Percentiles rank a stretch among this genome's conserved stretches.
phyloP scores from a whole-genome alignment of 2,888 invertebrate species.

The Biston stratarius region DNA sequence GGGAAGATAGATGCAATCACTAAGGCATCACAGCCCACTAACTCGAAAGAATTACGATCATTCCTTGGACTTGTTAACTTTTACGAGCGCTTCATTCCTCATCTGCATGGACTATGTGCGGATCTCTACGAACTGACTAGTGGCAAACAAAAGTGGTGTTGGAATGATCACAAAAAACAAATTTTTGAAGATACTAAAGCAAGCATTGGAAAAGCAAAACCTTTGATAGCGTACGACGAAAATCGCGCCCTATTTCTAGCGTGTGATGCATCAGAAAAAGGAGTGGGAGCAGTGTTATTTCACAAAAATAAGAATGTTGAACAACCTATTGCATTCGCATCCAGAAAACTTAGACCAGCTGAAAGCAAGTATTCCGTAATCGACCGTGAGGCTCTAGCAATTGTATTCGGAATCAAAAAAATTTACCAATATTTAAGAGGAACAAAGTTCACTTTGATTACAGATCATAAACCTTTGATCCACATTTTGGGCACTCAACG shows the following conservation, averaged over 20 bases:
- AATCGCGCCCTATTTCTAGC: neutral
- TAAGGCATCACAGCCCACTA: too few species aligned
- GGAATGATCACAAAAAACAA: too few species aligned
- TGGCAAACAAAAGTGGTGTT: too few species aligned
- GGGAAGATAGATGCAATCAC: too few species aligned
- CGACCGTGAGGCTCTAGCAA: neutral
- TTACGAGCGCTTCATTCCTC: too few species aligned
- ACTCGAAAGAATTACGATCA: too few species aligned
- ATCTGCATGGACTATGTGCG: too few species aligned
- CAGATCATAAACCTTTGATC: neutral
- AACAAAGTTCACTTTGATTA: neutral
- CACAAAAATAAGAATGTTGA: neutral
- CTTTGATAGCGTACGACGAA: neutral
- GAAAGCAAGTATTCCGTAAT: constrained; percentile 1
- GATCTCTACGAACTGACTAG: too few species aligned
- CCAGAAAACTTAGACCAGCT: neutral
- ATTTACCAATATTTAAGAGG: neutral
- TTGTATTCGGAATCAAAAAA: neutral
- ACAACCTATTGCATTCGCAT: neutral
- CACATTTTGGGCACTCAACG: constrained; percentile 1
- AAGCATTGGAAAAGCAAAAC: too few species aligned
- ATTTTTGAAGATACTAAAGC: too few species aligned
- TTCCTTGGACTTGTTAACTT: too few species aligned
- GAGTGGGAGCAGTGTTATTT: neutral
- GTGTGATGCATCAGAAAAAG: neutral